Evolutionary conservation across 1,140 invertebrate genomes (phyloP), one percentile per base, ranked within the genome.

Genomic region (Brachionus calyciflorus): DNA sequence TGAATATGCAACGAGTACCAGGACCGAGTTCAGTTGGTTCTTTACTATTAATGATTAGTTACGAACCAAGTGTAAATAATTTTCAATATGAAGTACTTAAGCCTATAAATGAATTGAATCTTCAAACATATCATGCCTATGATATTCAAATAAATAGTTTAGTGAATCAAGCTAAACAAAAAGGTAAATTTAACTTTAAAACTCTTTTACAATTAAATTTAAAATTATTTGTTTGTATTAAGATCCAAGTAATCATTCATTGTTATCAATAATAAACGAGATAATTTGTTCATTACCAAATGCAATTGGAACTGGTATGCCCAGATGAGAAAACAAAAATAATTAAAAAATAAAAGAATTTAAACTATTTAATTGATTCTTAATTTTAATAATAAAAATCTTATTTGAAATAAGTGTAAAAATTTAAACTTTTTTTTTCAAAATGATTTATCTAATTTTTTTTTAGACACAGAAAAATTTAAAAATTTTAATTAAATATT

Each of bases 61-160:
- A 51, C 41, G 69, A 73, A 9, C 46, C 69, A 1, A 51, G 17
- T 19, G 12, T 19, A 17, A 73, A 53, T 17, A 49, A 19, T 4
- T 51, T 73, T 73, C 69, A 73, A 17, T 37, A 24, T 51, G 69
- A 73, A 40, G 6, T 73, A 2, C 28, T 73, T 24, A 73, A 51
- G 14, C 69, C 69, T n/a, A 24, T 51, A 12, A 73, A 49, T 41
- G 69, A 73, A 37, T 5, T 33, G 12, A 60, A 60, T 53, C 7
- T 19, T 21, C 44, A 37, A 24, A 30, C 51, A 17, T 73, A 73
- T 28, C 9, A 51, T 51, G 3, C 28, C n/a, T 73, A 30, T 55
- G 69, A 73, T 53, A 6, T 19, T n/a, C 14, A 73, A 14, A 49
- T 51, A 49, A 73, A 73, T 53, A 3, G 1, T 33, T 63, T 63